These are phyloP conservation scores for Gryllus bimaculatus DNA, from an alignment of 1,140 invertebrate species.

Conservation along the genomic window DNA sequence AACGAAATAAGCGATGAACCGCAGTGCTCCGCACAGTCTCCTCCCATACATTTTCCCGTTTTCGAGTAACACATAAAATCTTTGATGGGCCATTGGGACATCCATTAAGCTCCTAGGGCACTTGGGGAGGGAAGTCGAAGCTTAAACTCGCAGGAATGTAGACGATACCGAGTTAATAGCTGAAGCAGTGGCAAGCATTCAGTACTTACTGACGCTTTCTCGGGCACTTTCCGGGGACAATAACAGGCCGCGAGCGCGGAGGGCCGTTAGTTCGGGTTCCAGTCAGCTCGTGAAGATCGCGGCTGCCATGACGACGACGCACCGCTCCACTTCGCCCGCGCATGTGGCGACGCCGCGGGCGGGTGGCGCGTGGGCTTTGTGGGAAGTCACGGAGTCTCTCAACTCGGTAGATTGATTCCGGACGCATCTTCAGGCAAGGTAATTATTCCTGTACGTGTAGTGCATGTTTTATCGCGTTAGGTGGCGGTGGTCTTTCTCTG, in stretches of 20 bases:
- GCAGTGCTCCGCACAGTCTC: not conserved
- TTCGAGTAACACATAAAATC: not conserved
- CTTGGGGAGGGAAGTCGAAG: not conserved
- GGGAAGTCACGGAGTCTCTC: too few species aligned
- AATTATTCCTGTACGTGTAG: too few species aligned
- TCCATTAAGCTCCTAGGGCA: not conserved
- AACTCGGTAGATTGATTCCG: too few species aligned
- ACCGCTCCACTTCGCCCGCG: too few species aligned
- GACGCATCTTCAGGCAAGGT: too few species aligned
- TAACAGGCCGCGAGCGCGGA: not conserved
- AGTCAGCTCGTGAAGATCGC: not conserved
- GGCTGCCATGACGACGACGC: not conserved
- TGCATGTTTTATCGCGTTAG: too few species aligned
- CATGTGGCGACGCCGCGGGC: too few species aligned
- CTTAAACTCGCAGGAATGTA: not conserved
- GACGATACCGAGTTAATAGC: not conserved
- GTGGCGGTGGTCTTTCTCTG: too few species aligned
- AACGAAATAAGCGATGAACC: not conserved
- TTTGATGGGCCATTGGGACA: not conserved
- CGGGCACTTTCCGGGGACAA: not conserved
- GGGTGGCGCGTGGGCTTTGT: too few species aligned
- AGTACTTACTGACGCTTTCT: not conserved
- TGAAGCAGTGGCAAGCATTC: not conserved
- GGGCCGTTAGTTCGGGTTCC: not conserved
- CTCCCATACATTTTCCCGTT: not conserved